Conservation (phyloP, 2,797 vertebrate species). For the Rhincodon typus region DNA sequence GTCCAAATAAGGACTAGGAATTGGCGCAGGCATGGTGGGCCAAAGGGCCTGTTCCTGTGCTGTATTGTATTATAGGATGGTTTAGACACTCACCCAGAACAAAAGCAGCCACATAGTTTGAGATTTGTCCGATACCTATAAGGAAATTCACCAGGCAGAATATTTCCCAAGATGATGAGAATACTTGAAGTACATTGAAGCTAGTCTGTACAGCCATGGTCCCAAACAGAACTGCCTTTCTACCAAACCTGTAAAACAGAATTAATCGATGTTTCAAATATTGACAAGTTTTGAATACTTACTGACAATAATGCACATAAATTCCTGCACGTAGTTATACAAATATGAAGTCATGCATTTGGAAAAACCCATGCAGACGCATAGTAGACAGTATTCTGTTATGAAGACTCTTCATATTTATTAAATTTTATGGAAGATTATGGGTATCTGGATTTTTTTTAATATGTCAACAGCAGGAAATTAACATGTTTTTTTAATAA, state of each 20-base stretch:
- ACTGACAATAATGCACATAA: neutral
- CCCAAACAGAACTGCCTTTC: slow-evolving; percentile 56
- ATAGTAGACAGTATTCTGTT: neutral
- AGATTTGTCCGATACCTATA: neutral
- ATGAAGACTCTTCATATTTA: no score
- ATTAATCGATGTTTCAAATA: neutral
- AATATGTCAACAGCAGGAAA: no score
- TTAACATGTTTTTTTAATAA: no score
- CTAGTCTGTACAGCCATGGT: slow-evolving; percentile 12
- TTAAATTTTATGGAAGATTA: no score
- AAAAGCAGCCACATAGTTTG: slow-evolving; percentile 26
- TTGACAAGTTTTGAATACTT: neutral
- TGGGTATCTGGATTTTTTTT: no score
- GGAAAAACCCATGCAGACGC: neutral
- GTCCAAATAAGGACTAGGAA: no score
- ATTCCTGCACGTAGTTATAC: neutral
- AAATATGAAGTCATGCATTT: neutral
- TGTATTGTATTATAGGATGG: no score
- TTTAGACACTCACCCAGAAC: slow-evolving; percentile 16
- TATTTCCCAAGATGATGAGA: slow-evolving; percentile 9
- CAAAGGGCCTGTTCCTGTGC: no score
- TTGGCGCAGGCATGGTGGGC: no score
- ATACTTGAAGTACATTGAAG: neutral
- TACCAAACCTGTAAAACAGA: slow-evolving; percentile 59
- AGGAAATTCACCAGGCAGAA: neutral